Evolutionary conservation across 2,797 vertebrate genomes (phyloP).

Genomic region (Prunella strophiata): DNA sequence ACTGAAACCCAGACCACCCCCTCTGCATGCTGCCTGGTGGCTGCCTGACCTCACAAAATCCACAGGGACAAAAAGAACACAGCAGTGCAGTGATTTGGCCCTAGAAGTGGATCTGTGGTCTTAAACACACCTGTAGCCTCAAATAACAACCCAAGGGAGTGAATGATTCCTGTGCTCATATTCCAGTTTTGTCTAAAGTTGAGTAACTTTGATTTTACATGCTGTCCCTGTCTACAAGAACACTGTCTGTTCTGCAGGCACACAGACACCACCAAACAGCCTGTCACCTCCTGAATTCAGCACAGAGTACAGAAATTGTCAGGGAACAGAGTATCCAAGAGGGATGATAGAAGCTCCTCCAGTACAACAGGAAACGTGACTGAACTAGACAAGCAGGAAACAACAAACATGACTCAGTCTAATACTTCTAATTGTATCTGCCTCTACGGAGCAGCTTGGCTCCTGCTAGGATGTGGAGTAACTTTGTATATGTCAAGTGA

Average conservation of each 20-base stretch:
- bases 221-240: neutral
- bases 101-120: accelerated
- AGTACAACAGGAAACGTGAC: neutral
- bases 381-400: neutral
- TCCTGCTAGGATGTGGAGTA: neutral
- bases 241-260: neutral
- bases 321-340: neutral
- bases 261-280: neutral
- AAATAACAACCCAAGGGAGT: neutral
- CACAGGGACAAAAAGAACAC: neutral
- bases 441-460: neutral
- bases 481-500: neutral
- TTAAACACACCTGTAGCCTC: neutral
- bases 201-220: neutral
- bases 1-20: neutral
- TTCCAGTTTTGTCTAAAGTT: neutral
- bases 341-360: neutral
- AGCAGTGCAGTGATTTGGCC: neutral
- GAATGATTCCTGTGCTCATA: neutral
- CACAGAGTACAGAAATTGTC: neutral
- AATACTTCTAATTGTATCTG: neutral
- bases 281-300: neutral
- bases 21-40: neutral
- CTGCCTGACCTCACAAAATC: neutral
- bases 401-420: neutral